Percentiles rank a stretch among this genome's conserved stretches.
Conservation (phyloP, 2,113 vertebrate genomes). For the Mesoclemmys tuberculata region DNA sequence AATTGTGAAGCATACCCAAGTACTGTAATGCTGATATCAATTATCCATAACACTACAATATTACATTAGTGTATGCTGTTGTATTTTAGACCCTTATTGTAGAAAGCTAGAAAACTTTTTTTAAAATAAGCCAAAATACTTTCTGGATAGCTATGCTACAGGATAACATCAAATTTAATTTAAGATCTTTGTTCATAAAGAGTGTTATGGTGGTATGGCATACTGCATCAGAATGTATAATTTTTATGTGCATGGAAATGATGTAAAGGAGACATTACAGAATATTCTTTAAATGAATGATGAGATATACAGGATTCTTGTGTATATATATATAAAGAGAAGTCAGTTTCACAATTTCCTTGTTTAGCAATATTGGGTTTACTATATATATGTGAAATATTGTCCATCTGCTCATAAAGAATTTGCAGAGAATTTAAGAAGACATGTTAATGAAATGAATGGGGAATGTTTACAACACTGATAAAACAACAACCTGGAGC, state of each 20-base stretch:
- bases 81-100: not conserved
- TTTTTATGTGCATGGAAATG: not conserved
- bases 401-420: not conserved
- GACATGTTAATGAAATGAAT: slow-evolving; percentile 50
- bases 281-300: not conserved
- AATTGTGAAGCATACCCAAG: not conserved
- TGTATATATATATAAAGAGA: too few species aligned
- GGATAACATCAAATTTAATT: not conserved
- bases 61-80: not conserved
- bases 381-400: not conserved
- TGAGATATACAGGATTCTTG: slow-evolving; percentile 3
- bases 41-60: slow-evolving; percentile 44
- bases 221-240: not conserved
- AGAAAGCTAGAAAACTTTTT: not conserved
- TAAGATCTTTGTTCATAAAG: slow-evolving; percentile 32
- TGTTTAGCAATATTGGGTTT: not conserved
- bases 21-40: slow-evolving; percentile 24
- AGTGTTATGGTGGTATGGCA: not conserved
- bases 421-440: slow-evolving; percentile 35
- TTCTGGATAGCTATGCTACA: not conserved
- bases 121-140: not conserved
- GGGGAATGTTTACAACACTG: slow-evolving; percentile 24
- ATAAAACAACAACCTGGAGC: slow-evolving; percentile 30
- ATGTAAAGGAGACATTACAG: not conserved
- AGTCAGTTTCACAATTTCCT: slow-evolving; percentile 28